Percentiles rank a stretch among this genome's conserved stretches.
phyloP scores from a whole-genome alignment of 2,888 invertebrate species.

The Cepaea hortensis region DNA sequence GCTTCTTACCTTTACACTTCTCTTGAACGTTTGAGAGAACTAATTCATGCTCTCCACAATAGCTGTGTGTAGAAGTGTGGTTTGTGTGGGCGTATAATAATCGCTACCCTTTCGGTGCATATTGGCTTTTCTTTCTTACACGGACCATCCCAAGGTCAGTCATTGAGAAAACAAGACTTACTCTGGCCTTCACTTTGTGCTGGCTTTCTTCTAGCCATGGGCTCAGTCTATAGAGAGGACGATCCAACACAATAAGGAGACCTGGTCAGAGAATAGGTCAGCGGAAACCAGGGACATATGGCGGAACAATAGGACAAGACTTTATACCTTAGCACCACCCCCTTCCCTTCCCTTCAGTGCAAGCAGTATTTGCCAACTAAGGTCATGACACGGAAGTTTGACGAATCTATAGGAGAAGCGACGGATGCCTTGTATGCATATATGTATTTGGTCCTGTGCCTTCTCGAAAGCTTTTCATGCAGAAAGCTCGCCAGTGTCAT shows the following conservation, averaged over 20 bases:
- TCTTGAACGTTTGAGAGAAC: background rate
- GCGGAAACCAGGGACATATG: conserved; percentile 14
- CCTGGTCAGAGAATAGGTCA: background rate
- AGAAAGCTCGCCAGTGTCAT: no score
- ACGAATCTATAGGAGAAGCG: background rate
- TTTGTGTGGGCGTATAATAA: no score
- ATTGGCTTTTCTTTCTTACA: background rate
- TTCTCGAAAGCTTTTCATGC: no score
- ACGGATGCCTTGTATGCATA: background rate
- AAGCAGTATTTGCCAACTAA: background rate
- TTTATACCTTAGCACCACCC: conserved; percentile 16
- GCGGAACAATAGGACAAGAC: conserved; percentile 18
- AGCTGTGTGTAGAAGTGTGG: background rate
- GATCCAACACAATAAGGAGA: background rate
- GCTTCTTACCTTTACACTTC: background rate
- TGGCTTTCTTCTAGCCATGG: background rate
- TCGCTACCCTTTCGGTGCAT: background rate
- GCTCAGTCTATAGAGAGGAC: background rate
- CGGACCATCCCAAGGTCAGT: background rate
- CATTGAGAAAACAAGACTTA: background rate
- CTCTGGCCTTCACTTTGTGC: background rate
- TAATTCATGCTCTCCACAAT: background rate
- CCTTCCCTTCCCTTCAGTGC: background rate
- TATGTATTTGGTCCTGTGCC: no score
- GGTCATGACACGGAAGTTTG: background rate